Base-by-base conservation (phyloP, 2,888 invertebrate species). In the Ochropleura plecta region DNA sequence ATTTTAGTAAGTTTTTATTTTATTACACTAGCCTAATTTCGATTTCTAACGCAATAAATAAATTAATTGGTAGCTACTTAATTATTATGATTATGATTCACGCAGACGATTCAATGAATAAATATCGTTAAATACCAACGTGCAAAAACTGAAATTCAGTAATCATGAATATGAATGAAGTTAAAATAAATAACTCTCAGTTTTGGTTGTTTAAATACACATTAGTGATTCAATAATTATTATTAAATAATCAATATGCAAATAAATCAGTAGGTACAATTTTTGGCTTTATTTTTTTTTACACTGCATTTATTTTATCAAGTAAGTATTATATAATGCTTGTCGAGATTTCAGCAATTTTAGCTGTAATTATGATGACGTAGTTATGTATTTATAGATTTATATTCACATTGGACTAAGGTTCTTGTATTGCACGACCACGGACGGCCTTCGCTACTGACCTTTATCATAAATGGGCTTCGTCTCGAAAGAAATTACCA, bases 91-190 rank as follows among this genome's bases (percentile, higher is more conserved):
- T 53, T n/a, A 40, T 44, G 64, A 71, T 18, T 57, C 12, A 57
- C 51, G 20, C 16, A 76, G n/a, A 49, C 49, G 57, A 70, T 63
- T 48, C 53, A 62, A 49, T 62, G 12, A 60, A 60, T 71, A 51
- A 51, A 70, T 67, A 42, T 59, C 14, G 18, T 14, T 18, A 55
- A 66, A 49, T 20, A 53, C 12, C n/a, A 18, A 57, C 12, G 51
- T 76, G 48, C 44, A 46, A 57, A 51, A 57, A 66, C 53, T 72
- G 0, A 62, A 63, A 70, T 72, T 63, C 72, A 40, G 51, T 20
- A 16, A 66, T 40, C 66, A 70, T 77, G 72, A 77, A 76, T 73
- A 77, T 70, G 40, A 42, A 78, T 72, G 55, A 70, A 12, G 62
- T 59, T 70, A 49, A 71, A 68, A 70, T 72, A 76, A 76, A 66